phyloP scores from a whole-genome alignment of 1,140 invertebrate genomes.

The Akabosia matsudoensis region DNA sequence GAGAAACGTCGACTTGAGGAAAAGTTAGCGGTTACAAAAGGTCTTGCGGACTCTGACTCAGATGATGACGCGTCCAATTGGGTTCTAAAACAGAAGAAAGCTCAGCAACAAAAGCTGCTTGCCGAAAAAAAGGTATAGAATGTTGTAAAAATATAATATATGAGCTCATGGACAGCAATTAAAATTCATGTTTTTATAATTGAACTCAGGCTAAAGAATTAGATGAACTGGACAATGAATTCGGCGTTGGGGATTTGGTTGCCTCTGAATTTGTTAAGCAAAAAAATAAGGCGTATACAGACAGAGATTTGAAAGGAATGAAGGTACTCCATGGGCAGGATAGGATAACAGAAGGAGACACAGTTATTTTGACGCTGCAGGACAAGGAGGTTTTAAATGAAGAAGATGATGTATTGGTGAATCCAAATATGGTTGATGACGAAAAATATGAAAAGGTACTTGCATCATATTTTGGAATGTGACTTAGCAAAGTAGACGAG shows the following conservation, averaged over 20 bases:
- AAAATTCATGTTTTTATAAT: background rate
- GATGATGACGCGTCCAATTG: constrained; percentile 71
- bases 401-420: constrained; percentile 84
- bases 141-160: too few species aligned
- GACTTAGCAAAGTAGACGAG: too few species aligned
- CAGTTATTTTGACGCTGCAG: constrained; percentile 87
- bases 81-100: constrained; percentile 75
- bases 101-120: constrained; percentile 75
- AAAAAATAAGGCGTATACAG: constrained; percentile 63
- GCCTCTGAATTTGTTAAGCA: constrained; percentile 69
- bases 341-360: constrained; percentile 75
- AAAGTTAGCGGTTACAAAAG: constrained; percentile 66
- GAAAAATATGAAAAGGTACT: constrained; percentile 82
- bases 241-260: constrained; percentile 81
- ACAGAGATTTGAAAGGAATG: constrained; percentile 73
- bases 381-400: constrained; percentile 88
- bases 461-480: constrained; percentile 26
- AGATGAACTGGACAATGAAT: constrained; percentile 92
- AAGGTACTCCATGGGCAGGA: constrained; percentile 74
- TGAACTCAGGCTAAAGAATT: constrained; percentile 81
- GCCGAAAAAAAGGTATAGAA: constrained; percentile 86
- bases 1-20: constrained; percentile 77
- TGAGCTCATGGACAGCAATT: background rate
- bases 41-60: constrained; percentile 67
- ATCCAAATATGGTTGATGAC: constrained; percentile 92